These are phyloP conservation scores for Sus cebifrons DNA, from an alignment of 2,797 vertebrate species.

Conservation along the genomic window DNA sequence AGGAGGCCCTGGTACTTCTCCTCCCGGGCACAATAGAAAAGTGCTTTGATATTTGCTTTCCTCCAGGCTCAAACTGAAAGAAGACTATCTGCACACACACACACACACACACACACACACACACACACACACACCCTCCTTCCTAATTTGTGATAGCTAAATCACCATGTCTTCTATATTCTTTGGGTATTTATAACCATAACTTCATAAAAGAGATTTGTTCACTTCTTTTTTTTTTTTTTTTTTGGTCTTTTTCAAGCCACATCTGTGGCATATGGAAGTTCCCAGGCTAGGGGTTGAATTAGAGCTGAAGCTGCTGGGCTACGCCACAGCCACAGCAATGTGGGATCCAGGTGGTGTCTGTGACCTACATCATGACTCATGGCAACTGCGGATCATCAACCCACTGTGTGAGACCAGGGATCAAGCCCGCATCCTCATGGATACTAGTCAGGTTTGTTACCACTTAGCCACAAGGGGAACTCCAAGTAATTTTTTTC, in stretches of 20 bases:
- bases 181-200: constrained; percentile 44
- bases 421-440: no score
- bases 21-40: background rate
- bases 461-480: no score
- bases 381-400: no score
- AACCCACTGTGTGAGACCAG: no score
- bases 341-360: no score
- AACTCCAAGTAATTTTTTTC: background rate
- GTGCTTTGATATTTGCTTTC: constrained; percentile 37
- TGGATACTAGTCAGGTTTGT: no score
- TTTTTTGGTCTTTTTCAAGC: no score
- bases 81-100: background rate
- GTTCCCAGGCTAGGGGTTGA: no score
- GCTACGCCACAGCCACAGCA: no score
- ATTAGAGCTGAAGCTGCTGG: no score
- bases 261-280: no score
- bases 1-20: constrained; percentile 17
- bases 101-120: background rate
- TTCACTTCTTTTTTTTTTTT: background rate
- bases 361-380: no score
- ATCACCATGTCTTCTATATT: background rate
- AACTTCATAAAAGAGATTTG: constrained; percentile 11
- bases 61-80: background rate
- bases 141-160: background rate
- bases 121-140: background rate